Evolutionary conservation across 2,797 vertebrate species (phyloP).

Genomic region (Ispidina picta): DNA sequence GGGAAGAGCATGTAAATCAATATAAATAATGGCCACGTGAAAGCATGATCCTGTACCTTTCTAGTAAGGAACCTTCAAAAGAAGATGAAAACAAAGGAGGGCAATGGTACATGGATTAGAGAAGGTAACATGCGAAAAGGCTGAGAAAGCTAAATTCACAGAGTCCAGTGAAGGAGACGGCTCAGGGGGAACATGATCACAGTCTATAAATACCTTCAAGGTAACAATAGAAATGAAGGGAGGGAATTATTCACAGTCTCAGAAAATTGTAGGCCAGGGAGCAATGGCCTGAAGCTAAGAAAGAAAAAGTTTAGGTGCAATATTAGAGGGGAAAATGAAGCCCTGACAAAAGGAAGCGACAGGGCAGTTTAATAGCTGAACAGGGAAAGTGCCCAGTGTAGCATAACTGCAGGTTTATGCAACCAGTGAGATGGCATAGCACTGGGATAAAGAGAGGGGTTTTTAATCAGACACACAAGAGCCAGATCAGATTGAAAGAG

Average conservation of each 20-base stretch:
- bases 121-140: not conserved
- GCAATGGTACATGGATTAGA: not conserved
- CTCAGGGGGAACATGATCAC: constrained; percentile 32
- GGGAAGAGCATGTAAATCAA: not conserved
- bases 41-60: not conserved
- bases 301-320: constrained; percentile 18
- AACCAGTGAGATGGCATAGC: not conserved
- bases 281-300: constrained; percentile 30
- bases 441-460: not conserved
- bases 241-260: constrained; percentile 47
- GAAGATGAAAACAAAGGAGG: constrained; percentile 18
- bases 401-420: not conserved
- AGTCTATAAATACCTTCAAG: constrained; percentile 59
- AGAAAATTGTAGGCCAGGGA: constrained; percentile 42
- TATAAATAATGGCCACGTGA: not conserved
- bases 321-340: not conserved
- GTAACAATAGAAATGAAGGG: constrained; percentile 48
- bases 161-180: not conserved
- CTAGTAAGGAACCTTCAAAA: not conserved
- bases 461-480: not conserved
- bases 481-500: not conserved
- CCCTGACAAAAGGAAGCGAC: not conserved
- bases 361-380: not conserved
- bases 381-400: not conserved
- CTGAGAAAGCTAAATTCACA: constrained; percentile 33